Base-by-base conservation (phyloP, 35 echinoderm and acorn worm genomes). In the Apostichopus japonicus region DNA sequence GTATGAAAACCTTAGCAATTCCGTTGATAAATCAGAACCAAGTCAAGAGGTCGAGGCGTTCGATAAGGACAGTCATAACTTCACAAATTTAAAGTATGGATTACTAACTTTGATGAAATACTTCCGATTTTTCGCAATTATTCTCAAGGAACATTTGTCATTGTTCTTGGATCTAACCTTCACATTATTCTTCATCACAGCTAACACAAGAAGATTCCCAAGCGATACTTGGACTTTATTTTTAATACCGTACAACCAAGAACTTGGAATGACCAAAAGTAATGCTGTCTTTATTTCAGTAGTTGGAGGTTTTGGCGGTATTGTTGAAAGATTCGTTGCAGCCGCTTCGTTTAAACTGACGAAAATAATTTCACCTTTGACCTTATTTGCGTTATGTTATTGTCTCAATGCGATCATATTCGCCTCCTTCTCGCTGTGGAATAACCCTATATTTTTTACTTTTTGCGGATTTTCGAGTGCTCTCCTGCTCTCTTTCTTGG, bases 211-310 rank as follows among this genome's bases (percentile, higher is more conserved):
- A 23, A 19, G 51, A 27, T 79, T 79, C 33, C 51, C 23, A 25
- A 6, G n/a, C 4, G 51, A 79, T 23, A 10, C 77, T 13, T 79
- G 77, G 77, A 79, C 77, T 79, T 25, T 79, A 27, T 79, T 79
- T 25, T 52, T 79, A 23, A 79, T 79, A 79, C 77, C 77, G 13
- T 79, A 33, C 51, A 23, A 33, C 23, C 77, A 79, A 79, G 77
- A 79, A 52, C 23, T 23, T 24, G 77, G 77, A 33, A 10, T 79
- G 17, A 52, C 11, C 33, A 27, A 24, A 23, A 0, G 11, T 23
- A 10, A 52, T 25, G 77, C 77, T 11, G 77, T 79, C 3, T 79
- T 79, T 11, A 27, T 79, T 25, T 23, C 77, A 23, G 17, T 24
- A 24, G 5, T 79, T 79, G 77, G 77, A 33, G 77, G 77, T 6